A percentile compares a stretch with the other conserved stretches of the same genome.
Conservation (phyloP, 2,888 invertebrate species). For the Dryomyza anilis region DNA sequence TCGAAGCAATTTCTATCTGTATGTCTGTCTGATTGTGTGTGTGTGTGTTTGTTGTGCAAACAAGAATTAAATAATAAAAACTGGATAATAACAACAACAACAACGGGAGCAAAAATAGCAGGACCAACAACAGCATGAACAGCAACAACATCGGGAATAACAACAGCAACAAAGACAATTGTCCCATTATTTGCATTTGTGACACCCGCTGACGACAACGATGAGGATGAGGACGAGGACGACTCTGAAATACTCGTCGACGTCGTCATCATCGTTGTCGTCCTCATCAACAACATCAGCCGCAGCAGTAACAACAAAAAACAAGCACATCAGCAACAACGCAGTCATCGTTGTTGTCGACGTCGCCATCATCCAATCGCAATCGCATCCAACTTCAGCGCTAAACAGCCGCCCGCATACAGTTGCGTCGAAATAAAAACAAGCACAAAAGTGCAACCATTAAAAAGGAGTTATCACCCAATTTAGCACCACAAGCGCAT, state of each 20-base stretch:
- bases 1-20: conserved; percentile 25
- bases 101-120: too few species aligned
- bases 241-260: conserved; percentile 10
- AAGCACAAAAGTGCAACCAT: conserved; percentile 30
- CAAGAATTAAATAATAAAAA: conserved; percentile 51
- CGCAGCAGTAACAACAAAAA: too few species aligned
- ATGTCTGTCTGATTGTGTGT: too few species aligned
- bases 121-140: conserved; percentile 38
- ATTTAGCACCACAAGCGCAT: conserved; percentile 33
- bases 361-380: conserved; percentile 8
- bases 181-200: conserved; percentile 58
- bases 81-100: conserved; percentile 36
- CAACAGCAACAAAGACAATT: conserved; percentile 45
- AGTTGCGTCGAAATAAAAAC: conserved; percentile 26
- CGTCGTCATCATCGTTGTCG: conserved; percentile 24
- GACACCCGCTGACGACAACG: conserved; percentile 41
- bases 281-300: conserved; percentile 1
- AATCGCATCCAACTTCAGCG: background rate
- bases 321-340: conserved; percentile 10
- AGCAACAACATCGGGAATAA: conserved; percentile 33
- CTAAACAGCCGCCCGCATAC: conserved; percentile 1
- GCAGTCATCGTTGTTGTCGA: background rate
- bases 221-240: too few species aligned
- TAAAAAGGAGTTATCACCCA: conserved; percentile 37
- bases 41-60: conserved; percentile 19